Conservation (phyloP, 23 tunicate species). For the Ciona savignyi region DNA sequence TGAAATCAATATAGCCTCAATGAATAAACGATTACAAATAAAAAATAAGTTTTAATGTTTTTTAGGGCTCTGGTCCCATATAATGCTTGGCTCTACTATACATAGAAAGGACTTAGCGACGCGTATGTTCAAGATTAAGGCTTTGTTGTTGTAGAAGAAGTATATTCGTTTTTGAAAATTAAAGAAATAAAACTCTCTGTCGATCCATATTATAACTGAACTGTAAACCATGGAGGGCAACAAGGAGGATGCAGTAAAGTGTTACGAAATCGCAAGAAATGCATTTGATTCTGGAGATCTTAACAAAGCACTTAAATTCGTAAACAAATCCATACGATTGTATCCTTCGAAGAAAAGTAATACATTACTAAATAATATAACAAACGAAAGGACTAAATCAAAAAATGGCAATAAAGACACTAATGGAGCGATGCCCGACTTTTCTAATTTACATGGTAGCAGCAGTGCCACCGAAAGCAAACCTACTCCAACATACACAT, state of each 20-base stretch:
- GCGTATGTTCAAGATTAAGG: too few species aligned
- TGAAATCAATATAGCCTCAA: too few species aligned
- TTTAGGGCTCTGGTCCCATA: too few species aligned
- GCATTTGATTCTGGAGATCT: constrained; percentile 23
- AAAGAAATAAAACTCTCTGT: too few species aligned
- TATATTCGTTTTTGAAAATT: too few species aligned
- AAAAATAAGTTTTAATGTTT: too few species aligned
- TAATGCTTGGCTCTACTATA: too few species aligned
- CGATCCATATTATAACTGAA: too few species aligned
- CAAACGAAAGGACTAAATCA: neutral
- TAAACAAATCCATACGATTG: constrained; percentile 50
- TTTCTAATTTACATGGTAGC: constrained; percentile 52
- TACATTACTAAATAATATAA: neutral
- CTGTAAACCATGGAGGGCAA: constrained; percentile 62
- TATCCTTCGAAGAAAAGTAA: constrained; percentile 34
- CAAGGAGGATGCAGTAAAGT: constrained; percentile 64
- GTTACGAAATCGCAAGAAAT: constrained; percentile 51
- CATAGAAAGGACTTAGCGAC: too few species aligned
- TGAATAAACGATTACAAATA: too few species aligned
- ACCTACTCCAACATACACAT: constrained; percentile 16
- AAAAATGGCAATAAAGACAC: neutral
- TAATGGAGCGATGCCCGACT: constrained; percentile 18
- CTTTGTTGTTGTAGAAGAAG: too few species aligned
- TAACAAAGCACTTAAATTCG: constrained; percentile 51
- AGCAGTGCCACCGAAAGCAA: constrained; percentile 3